Base-by-base conservation (phyloP, 37 sponge, comb jelly and placozoan species). In the Halichondria panicea region DNA sequence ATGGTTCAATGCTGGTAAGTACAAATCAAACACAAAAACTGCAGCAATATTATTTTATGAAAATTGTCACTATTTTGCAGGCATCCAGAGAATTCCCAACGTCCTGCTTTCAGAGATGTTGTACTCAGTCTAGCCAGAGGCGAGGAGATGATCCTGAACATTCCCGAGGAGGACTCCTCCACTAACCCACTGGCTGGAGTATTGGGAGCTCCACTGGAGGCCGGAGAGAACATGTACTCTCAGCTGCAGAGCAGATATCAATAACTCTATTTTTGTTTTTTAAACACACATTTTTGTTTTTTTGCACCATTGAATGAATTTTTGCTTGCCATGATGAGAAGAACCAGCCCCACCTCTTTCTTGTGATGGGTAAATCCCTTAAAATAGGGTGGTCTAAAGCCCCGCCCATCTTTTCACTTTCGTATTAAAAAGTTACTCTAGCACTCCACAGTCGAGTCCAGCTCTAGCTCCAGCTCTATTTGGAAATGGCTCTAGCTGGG, bases 181-280 rank as follows among this genome's bases (percentile, higher is more conserved):
- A 39, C 28, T 28, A 75, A 72, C 45, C 5, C 3, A 7, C 22
- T 41, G 42, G 74, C 73, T 27, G 38, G 8, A 0, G 9, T 42
- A 0, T 44, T 82, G n/a, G 83, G 83, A 27, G 65, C 61, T 28
- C 45, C 38, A 11, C 44, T 74, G 44, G 43, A 52, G 31, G 21
- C 52, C 35, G 74, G 74, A 36, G 41, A 65, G 35, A 28, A 24
- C 1, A 39, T 82, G 43, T 66, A 82, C 60, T 15, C 15, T 4
- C 68, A 82, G 30, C 35, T 64, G 39, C 65, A 34, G 65, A 22
- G 30, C 24, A 25, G 25, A 59, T 59, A 59, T 59, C 24, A 59
- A 7, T 24, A 11, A 9, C 9, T 15, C 9, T 36, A 33, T 36
- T 28, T 64, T 28, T 19, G 35, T 34, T 64, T 8, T 64, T 36